A percentile compares a stretch with the other conserved stretches of the same genome.
Evolutionary conservation across 2,888 invertebrate species (phyloP).

Genomic region (Ferrisia virgata): DNA sequence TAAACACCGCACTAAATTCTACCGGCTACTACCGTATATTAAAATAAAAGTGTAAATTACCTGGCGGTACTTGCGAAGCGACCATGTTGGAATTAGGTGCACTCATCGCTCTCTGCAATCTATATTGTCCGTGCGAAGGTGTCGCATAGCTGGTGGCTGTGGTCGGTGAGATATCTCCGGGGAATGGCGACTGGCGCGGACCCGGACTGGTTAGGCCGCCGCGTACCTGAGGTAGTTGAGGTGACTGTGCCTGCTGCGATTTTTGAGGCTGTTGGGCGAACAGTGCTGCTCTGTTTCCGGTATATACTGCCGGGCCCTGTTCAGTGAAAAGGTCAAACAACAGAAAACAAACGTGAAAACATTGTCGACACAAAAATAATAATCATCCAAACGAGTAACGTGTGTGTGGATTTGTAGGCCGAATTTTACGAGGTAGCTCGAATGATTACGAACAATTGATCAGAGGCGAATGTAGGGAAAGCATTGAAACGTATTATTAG

Average conservation of each 20-base stretch:
- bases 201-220: constrained; percentile 58
- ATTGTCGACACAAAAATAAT: neutral
- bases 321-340: neutral
- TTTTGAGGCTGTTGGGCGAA: constrained; percentile 51
- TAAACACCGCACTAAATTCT: neutral
- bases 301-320: constrained; percentile 24
- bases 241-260: constrained; percentile 47
- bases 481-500: too few species aligned
- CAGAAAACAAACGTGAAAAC: too few species aligned
- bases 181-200: constrained; percentile 60
- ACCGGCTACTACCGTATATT: neutral
- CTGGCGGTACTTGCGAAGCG: constrained; percentile 35
- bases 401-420: too few species aligned
- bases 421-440: too few species aligned
- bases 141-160: constrained; percentile 53
- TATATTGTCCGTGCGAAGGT: constrained; percentile 54
- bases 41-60: neutral
- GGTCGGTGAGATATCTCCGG: constrained; percentile 53
- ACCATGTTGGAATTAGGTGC: constrained; percentile 52
- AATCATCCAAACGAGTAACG: too few species aligned
- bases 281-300: constrained; percentile 34
- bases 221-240: constrained; percentile 51
- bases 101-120: constrained; percentile 62
- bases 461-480: too few species aligned
- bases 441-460: too few species aligned